Evolutionary conservation across 1,140 invertebrate genomes (phyloP).

Genomic region (Drosophila kurseongensis): DNA sequence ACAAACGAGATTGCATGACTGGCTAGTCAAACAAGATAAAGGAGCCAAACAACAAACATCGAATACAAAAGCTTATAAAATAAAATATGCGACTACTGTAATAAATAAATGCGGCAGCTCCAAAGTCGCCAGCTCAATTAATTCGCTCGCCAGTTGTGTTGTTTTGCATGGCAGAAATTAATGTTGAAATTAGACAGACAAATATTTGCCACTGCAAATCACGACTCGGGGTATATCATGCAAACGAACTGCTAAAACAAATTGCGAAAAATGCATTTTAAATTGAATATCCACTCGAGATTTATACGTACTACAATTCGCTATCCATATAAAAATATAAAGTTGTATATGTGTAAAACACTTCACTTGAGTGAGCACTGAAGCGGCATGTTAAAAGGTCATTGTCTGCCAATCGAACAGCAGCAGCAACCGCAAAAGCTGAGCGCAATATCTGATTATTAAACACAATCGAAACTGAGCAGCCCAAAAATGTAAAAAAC

Average conservation of each 20-base stretch:
- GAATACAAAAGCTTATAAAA: slow-evolving; percentile 70
- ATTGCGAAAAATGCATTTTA: slow-evolving; percentile 77
- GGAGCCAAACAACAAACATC: slow-evolving; percentile 8
- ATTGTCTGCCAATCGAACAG: slow-evolving; percentile 76
- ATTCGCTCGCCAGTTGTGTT: slow-evolving; percentile 51
- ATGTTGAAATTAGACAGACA: slow-evolving; percentile 72
- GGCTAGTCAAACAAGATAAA: slow-evolving; percentile 45
- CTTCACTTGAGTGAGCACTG: slow-evolving; percentile 60
- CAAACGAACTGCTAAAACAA: slow-evolving; percentile 70
- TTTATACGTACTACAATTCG: slow-evolving; percentile 14
- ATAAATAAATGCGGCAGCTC: slow-evolving; percentile 71
- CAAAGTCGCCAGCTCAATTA: slow-evolving; percentile 63
- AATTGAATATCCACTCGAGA: slow-evolving; percentile 62
- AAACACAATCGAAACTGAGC: slow-evolving; percentile 56
- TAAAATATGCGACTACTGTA: slow-evolving; percentile 59
- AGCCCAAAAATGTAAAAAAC: slow-evolving; percentile 30
- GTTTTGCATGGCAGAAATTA: slow-evolving; percentile 69
- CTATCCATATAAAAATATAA: slow-evolving; percentile 17
- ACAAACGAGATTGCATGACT: slow-evolving; percentile 42
- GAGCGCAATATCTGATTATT: slow-evolving; percentile 70
- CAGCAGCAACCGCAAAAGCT: slow-evolving; percentile 49
- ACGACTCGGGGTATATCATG: slow-evolving; percentile 69
- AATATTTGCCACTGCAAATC: slow-evolving; percentile 79
- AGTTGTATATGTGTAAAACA: slow-evolving; percentile 11
- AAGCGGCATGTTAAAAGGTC: slow-evolving; percentile 78